These are phyloP conservation scores for Perca fluviatilis DNA, from an alignment of 2,113 vertebrate species.

Conservation along the genomic window DNA sequence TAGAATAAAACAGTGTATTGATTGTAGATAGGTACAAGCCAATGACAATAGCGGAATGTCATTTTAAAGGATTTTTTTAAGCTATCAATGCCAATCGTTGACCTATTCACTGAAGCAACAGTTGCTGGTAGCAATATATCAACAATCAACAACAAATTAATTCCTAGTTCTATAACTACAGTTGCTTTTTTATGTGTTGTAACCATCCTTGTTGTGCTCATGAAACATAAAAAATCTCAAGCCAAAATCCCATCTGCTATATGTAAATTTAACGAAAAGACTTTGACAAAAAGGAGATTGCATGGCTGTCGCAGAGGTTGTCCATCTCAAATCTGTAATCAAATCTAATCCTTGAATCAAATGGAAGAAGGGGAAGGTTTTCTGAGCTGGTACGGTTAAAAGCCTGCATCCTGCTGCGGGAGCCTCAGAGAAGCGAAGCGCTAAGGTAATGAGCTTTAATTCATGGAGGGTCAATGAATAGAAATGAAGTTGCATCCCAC, in stretches of 20 bases:
- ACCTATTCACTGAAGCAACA: conserved; percentile 32
- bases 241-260: conserved; percentile 64
- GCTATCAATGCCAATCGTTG: conserved; percentile 37
- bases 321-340: conserved; percentile 68
- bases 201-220: conserved; percentile 29
- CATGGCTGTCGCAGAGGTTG: conserved; percentile 60
- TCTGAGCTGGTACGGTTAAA: conserved; percentile 67
- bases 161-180: conserved; percentile 19
- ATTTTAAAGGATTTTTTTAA: conserved; percentile 52
- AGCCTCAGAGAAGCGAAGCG: conserved; percentile 58
- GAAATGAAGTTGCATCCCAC: conserved; percentile 80
- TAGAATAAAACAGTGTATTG: conserved; percentile 47
- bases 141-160: conserved; percentile 9
- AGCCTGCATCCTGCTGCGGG: conserved; percentile 75
- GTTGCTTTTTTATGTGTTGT: conserved; percentile 32
- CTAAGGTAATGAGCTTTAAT: conserved; percentile 82
- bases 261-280: conserved; percentile 67
- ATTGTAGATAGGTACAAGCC: conserved; percentile 54
- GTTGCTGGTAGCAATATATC: conserved; percentile 41
- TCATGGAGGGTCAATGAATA: conserved; percentile 79
- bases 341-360: conserved; percentile 81
- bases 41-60: conserved; percentile 65
- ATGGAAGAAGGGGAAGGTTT: conserved; percentile 70
- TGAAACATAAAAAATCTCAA: conserved; percentile 37
- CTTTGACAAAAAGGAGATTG: conserved; percentile 44